Evolutionary conservation across 37 sponge, comb jelly and placozoan species (phyloP), one percentile per base, ranked within the genome.

Genomic region (Chondrosia reniformis): DNA sequence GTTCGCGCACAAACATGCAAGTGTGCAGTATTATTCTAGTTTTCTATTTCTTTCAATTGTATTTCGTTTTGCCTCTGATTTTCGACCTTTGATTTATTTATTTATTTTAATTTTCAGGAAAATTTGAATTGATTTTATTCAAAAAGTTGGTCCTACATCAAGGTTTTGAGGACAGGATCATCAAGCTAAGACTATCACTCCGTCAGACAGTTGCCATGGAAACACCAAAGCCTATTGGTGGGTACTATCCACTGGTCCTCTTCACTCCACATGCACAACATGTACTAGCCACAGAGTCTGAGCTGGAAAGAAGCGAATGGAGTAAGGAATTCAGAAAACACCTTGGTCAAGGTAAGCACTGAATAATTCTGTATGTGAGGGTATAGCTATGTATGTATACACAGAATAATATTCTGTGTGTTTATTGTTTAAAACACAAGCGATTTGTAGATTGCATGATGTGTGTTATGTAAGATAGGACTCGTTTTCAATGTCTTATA

Each of bases 311-410:
- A 37, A 37, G 42, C 22, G 72, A 36, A 0, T 69, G 72, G 72
- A 6, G 42, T 2, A 69, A 6, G 43, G 72, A 69, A 19, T 7
- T 69, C 8, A 25, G 44, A 31, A 36, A 69, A 25, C 42, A 39
- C 43, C 39, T 39, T 1, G 72, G 72, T 2, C 39, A 37, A 39
- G 72, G 72, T 69, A 6, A 64, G 66, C 32, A n/a, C 7, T 12
- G 72, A 22, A 59, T 75, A 64, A 75, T 63, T 82, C 22, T 76
- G 67, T 75, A 54, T 45, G 76, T 44, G 76, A 46, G 61, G n/a
- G 61, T 30, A 59, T 59, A 55, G 4, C 28, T 67, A 22, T 12
- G 54, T 42, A 38, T 76, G 67, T 36, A 45, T 9, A 17, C 17
- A 4, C 52, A 49, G 15, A 49, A 49, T 15, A 10, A 49, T 49